Conservation (phyloP, 2,797 vertebrate genomes). For the Lophura swinhoii region DNA sequence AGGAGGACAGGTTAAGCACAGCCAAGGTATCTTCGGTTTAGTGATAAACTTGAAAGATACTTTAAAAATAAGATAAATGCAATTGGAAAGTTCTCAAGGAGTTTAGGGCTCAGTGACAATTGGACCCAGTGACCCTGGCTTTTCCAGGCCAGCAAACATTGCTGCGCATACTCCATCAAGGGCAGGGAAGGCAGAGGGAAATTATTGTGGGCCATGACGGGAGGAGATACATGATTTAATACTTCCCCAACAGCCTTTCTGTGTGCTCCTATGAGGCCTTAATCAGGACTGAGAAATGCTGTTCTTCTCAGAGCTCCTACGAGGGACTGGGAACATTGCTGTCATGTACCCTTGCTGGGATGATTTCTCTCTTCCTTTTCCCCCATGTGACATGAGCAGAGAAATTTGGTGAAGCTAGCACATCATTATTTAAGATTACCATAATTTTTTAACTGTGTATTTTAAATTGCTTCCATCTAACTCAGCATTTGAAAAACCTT, state of each 20-base stretch:
- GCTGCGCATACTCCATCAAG: not conserved
- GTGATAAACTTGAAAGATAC: not conserved
- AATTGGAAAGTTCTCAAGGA: not conserved
- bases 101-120: not conserved
- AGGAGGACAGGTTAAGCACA: not conserved
- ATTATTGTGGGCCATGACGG: not conserved
- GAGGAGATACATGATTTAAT: not conserved
- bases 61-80: not conserved
- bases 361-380: not conserved
- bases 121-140: not conserved
- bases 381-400: not conserved
- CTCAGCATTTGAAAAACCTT: constrained; percentile 8
- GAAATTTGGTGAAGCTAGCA: not conserved
- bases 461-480: not conserved
- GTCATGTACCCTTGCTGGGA: not conserved
- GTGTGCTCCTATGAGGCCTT: not conserved
- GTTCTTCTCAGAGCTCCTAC: not conserved
- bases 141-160: not conserved
- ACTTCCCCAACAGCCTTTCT: not conserved
- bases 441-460: not conserved
- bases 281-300: not conserved
- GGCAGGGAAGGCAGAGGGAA: not conserved
- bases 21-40: not conserved
- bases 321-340: not conserved
- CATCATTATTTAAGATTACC: not conserved